Evolutionary conservation across 2,888 invertebrate genomes (phyloP).

Genomic region (Chrysodeixis includens): DNA sequence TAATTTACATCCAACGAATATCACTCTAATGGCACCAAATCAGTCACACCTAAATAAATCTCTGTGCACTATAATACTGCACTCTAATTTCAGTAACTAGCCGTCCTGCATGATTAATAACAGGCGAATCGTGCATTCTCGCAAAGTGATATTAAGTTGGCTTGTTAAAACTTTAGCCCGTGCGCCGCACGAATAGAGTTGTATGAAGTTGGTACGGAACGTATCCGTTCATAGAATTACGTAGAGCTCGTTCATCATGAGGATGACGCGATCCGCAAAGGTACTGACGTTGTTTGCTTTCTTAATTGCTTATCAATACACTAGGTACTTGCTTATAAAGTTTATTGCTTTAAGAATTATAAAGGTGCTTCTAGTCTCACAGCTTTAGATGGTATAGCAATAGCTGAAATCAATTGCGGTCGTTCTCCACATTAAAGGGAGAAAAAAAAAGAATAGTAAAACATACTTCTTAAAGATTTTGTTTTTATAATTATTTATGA

Average conservation of each 20-base stretch:
- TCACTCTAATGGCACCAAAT: slow-evolving; percentile 39
- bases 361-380: background rate
- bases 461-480: too few species aligned
- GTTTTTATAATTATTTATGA: too few species aligned
- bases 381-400: background rate
- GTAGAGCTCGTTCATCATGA: slow-evolving; percentile 69
- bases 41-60: slow-evolving; percentile 66
- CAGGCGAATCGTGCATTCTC: slow-evolving; percentile 86
- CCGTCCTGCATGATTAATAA: slow-evolving; percentile 87
- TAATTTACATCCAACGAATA: slow-evolving; percentile 10
- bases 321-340: slow-evolving; percentile 11
- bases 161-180: slow-evolving; percentile 88
- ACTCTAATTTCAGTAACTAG: slow-evolving; percentile 86
- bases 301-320: slow-evolving; percentile 63
- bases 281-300: slow-evolving; percentile 62
- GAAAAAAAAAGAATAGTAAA: too few species aligned
- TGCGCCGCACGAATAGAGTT: slow-evolving; percentile 81
- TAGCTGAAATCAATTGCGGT: too few species aligned
- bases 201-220: slow-evolving; percentile 74
- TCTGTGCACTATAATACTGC: slow-evolving; percentile 72
- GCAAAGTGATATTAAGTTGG: slow-evolving; percentile 89
- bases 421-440: too few species aligned
- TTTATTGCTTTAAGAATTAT: background rate
- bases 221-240: slow-evolving; percentile 77
- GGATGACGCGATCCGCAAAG: slow-evolving; percentile 64